phyloP scores from a whole-genome alignment of 2,888 invertebrate species.

The Halictus quadricinctus region DNA sequence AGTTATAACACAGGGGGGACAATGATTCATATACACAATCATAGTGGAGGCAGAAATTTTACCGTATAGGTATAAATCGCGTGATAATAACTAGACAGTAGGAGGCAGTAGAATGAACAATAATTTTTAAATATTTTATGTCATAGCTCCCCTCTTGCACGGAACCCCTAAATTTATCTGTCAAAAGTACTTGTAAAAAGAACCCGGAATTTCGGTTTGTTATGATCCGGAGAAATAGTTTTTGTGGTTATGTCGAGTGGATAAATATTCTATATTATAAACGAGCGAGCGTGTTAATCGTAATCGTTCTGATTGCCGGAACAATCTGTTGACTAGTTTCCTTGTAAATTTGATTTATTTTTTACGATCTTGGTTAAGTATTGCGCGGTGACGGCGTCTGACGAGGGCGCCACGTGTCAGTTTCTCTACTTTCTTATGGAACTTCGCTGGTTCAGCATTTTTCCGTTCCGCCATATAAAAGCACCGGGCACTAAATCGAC shows the following conservation, averaged over 20 bases:
- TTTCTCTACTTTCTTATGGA: conserved; percentile 69
- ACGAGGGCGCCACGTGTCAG: conserved; percentile 79
- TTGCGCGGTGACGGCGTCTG: conserved; percentile 56
- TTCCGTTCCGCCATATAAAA: conserved; percentile 70
- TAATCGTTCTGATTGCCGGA: neutral
- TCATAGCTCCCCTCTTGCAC: no score
- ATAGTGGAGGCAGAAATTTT: neutral
- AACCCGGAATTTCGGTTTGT: neutral
- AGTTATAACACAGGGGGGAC: neutral
- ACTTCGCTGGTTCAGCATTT: conserved; percentile 70
- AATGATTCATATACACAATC: neutral
- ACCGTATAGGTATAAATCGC: neutral
- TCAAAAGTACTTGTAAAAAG: neutral
- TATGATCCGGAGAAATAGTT: neutral
- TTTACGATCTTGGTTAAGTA: conserved; percentile 44
- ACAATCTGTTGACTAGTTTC: conserved; percentile 4
- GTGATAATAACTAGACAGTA: neutral
- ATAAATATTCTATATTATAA: conserved; percentile 8
- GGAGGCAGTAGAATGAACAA: neutral
- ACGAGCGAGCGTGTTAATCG: neutral
- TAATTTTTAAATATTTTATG: neutral
- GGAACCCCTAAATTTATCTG: neutral
- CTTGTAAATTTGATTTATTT: conserved; percentile 47
- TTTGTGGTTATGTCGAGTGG: neutral
- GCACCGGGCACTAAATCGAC: conserved; percentile 61